Conservation (phyloP, 2,888 invertebrate genomes). For the Ormyrus rosae region DNA sequence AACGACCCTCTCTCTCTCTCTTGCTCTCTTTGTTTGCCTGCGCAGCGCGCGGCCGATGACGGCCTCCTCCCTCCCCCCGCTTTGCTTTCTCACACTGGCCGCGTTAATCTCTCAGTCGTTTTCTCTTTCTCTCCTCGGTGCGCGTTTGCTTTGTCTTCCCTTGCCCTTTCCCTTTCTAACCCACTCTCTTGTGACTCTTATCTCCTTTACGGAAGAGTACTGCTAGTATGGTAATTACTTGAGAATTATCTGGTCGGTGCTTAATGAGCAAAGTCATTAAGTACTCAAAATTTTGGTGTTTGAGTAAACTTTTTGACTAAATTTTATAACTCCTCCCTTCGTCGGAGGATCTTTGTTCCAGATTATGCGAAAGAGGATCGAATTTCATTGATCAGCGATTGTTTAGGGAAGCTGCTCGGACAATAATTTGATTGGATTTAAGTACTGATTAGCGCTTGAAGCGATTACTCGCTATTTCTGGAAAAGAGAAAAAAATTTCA, state of each 20-base stretch:
- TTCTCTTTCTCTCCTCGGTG: neutral
- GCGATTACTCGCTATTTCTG: too few relatives aligned
- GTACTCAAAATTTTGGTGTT: constrained; percentile 29
- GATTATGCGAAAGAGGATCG: too few relatives aligned
- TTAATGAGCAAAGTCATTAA: constrained; percentile 42
- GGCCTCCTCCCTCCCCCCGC: neutral
- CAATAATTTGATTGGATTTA: too few relatives aligned
- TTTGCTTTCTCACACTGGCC: too few relatives aligned
- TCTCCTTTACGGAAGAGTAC: constrained; percentile 30
- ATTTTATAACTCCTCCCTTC: constrained; percentile 10
- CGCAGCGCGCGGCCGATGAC: neutral
- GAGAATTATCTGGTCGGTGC: constrained; percentile 28
- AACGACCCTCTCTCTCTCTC: neutral
- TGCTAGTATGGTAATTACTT: constrained; percentile 23
- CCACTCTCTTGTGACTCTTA: constrained; percentile 19
- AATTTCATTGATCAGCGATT: too few relatives aligned
- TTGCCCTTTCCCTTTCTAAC: neutral
- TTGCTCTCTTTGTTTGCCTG: neutral
- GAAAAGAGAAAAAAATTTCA: too few relatives aligned
- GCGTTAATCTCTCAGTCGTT: constrained; percentile 8
- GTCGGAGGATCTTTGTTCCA: too few relatives aligned
- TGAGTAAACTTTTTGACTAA: constrained; percentile 13
- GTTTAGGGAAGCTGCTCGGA: too few relatives aligned
- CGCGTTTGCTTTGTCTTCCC: neutral
- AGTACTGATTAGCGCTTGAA: too few relatives aligned